These are phyloP conservation scores for Ips nitidus DNA, from an alignment of 1,140 invertebrate species.

Conservation along the genomic window DNA sequence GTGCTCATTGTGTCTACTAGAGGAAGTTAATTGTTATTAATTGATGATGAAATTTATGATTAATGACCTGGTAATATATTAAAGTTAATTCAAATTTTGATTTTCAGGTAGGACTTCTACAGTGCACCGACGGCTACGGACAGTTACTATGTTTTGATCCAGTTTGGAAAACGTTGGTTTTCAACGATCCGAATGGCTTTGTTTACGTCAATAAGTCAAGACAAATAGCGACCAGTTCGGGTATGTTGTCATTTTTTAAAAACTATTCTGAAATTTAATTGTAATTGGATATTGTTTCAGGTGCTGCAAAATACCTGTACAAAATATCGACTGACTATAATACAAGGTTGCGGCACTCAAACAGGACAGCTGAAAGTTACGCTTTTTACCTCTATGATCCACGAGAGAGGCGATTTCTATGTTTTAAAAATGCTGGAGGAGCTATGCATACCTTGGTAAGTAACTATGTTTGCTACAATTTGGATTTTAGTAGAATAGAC, in stretches of 20 bases:
- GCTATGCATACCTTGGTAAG: constrained; percentile 32
- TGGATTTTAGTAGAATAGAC: no score
- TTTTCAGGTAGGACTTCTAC: constrained; percentile 19
- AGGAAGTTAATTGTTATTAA: neutral
- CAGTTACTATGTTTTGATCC: constrained; percentile 10
- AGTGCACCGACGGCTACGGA: constrained; percentile 9
- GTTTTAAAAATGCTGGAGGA: constrained; percentile 28
- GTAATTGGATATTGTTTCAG: constrained; percentile 10
- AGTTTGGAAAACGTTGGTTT: constrained; percentile 18
- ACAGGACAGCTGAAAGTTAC: neutral
- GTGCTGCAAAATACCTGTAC: constrained; percentile 17
- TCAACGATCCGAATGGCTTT: constrained; percentile 3
- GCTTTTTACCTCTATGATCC: constrained; percentile 34
- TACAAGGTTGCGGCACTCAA: no score
- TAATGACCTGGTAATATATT: neutral
- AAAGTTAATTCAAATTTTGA: neutral
- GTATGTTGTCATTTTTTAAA: constrained; percentile 1
- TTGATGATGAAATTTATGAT: neutral
- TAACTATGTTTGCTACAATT: neutral
- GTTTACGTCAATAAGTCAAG: constrained; percentile 7
- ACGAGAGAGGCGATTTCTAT: constrained; percentile 32
- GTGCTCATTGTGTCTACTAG: neutral
- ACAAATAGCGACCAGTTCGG: constrained; percentile 6
- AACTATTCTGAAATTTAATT: neutral
- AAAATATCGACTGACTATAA: constrained; percentile 18